Evolutionary conservation across 2,797 vertebrate species (phyloP), one percentile per base, ranked within the genome.

Genomic region (Okamejei kenojei): DNA sequence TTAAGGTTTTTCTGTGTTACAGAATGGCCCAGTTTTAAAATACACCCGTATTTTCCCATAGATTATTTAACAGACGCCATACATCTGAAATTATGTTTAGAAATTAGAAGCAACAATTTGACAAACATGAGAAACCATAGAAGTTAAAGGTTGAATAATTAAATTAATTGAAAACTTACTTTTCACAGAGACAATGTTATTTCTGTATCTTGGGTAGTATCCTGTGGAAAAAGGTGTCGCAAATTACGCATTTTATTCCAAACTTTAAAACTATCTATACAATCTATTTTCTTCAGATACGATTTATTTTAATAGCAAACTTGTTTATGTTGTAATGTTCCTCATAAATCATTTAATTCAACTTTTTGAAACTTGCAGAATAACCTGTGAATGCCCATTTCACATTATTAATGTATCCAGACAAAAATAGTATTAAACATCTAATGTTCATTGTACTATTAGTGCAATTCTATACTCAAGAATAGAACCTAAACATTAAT

Each of bases 161-260:
- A 93, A 93, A 95, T 94, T 95, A 94, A 94, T 94, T 95, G 94
- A 95, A 95, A 93, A 95, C 95, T 95, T 95, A 94, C 94, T 96
- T 95, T 93, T 96, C 95, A 95, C 94, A 95, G 0, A 94, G 94
- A 95, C 93, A 95, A 95, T 94, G 94, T 98, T 96, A 95, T 95
- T 96, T 95, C 94, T 96, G 96, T 97, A 96, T 96, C 95, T 96
- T 94, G 94, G 97, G 96, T 94, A 96, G 96, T 98, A 95, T 94
- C 93, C 93, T 93, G 93, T 94, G 93, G 94, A 94, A 94, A 93
- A 94, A 91, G 94, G 94, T 95, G 76, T 84, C 94, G 94, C 93
- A 94, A 94, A 94, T 95, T 74, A 91, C 45, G 21, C 94, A 94
- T 94, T 82, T 35, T 23, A 82, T 58, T 54, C 35, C 54, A 91